Conservation (phyloP, 2,113 vertebrate genomes). For the Pipa parva region DNA sequence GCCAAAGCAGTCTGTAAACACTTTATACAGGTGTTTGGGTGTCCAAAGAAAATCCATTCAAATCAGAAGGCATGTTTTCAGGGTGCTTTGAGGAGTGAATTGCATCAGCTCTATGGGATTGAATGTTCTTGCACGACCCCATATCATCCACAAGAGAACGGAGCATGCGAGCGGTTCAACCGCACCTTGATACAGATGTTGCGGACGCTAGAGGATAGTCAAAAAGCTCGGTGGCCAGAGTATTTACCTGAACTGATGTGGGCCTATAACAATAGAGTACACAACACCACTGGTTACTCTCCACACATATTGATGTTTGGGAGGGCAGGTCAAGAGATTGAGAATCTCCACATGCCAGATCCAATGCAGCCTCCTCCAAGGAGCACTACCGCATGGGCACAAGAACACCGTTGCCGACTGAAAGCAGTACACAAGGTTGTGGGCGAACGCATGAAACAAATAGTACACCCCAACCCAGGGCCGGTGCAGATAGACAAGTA, state of each 20-base stretch:
- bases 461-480: not conserved
- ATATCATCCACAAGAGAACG: not conserved
- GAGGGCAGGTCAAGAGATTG: not conserved
- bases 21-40: constrained; percentile 2
- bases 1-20: not conserved
- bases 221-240: not conserved
- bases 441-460: not conserved
- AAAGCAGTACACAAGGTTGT: not conserved
- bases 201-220: not conserved
- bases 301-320: too few species aligned
- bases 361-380: not conserved
- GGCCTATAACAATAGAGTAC: too few species aligned
- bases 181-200: not conserved
- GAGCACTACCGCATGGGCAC: not conserved
- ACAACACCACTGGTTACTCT: not conserved
- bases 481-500: not conserved
- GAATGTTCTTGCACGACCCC: not conserved
- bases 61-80: not conserved
- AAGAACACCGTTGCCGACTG: not conserved
- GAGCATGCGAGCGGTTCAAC: not conserved
- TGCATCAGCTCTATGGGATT: not conserved
- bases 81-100: not conserved
- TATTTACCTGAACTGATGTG: not conserved
- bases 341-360: not conserved
- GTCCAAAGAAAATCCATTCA: not conserved